Evolutionary conservation across 2,888 invertebrate species (phyloP).

Genomic region (Timandra comae): DNA sequence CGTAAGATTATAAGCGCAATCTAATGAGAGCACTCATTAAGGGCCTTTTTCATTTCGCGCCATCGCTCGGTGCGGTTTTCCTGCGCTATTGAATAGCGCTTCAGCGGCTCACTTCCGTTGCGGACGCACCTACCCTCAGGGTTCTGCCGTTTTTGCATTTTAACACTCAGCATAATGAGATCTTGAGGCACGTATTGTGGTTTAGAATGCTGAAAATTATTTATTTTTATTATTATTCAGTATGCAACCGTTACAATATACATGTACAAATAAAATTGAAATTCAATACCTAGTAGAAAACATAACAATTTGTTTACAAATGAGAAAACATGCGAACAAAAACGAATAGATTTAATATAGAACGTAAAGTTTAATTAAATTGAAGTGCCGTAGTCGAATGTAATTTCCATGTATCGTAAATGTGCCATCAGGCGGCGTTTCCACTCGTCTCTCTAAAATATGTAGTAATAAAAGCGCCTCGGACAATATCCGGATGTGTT

Average conservation of each 20-base stretch:
- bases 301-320: slow-evolving; percentile 1
- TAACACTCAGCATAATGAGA: slow-evolving; percentile 58
- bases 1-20: slow-evolving; percentile 30
- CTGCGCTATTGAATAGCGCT: slow-evolving; percentile 50
- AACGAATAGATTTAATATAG: slow-evolving; percentile 2
- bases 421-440: slow-evolving; percentile 37
- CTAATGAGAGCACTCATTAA: slow-evolving; percentile 59
- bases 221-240: too few species aligned
- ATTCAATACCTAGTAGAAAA: too few species aligned
- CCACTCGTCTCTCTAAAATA: slow-evolving; percentile 50
- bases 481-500: slow-evolving; percentile 60
- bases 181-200: slow-evolving; percentile 38
- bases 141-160: slow-evolving; percentile 51
- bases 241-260: too few species aligned
- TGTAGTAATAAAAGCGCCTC: slow-evolving; percentile 61
- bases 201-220: slow-evolving; percentile 24
- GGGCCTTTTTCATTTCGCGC: slow-evolving; percentile 41
- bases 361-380: slow-evolving; percentile 16
- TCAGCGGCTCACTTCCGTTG: slow-evolving; percentile 47
- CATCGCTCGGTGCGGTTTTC: slow-evolving; percentile 49
- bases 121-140: slow-evolving; percentile 40
- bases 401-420: slow-evolving; percentile 46
- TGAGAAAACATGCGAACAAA: neutral
- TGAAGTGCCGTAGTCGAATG: slow-evolving; percentile 25
- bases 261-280: too few species aligned